phyloP scores from a whole-genome alignment of 2,113 vertebrate species.

The Phocoena phocoena region DNA sequence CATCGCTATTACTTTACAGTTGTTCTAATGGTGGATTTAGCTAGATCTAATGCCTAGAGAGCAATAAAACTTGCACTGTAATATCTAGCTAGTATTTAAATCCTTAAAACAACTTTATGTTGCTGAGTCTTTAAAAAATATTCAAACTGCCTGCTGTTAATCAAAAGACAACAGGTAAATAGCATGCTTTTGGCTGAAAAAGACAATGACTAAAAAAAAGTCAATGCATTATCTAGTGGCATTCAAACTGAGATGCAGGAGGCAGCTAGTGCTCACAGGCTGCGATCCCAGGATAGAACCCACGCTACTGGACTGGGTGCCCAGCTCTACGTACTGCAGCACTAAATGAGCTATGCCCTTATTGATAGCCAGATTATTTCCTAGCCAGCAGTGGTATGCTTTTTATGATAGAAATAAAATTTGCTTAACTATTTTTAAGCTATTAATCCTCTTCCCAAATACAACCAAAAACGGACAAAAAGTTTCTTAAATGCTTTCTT shows the following conservation, averaged over 20 bases:
- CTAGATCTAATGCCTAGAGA: background rate
- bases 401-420: slow-evolving; percentile 21
- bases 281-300: background rate
- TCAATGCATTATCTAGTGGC: background rate
- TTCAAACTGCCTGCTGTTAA: background rate
- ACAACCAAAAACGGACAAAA: background rate
- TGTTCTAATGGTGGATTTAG: background rate
- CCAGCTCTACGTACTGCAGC: background rate
- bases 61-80: slow-evolving; percentile 40
- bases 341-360: background rate
- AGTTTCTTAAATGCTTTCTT: slow-evolving; percentile 4
- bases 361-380: background rate
- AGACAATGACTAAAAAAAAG: background rate
- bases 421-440: background rate
- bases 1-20: background rate
- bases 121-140: slow-evolving; percentile 26
- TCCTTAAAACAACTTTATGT: background rate
- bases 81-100: background rate
- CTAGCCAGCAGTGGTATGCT: background rate
- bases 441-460: background rate
- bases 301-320: background rate
- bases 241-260: background rate
- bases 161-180: background rate
- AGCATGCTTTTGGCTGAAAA: background rate
- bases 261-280: background rate